Percentiles rank a stretch among this genome's conserved stretches.
Conservation (phyloP, 2,113 vertebrate genomes). For the Ancistrus triradiatus region DNA sequence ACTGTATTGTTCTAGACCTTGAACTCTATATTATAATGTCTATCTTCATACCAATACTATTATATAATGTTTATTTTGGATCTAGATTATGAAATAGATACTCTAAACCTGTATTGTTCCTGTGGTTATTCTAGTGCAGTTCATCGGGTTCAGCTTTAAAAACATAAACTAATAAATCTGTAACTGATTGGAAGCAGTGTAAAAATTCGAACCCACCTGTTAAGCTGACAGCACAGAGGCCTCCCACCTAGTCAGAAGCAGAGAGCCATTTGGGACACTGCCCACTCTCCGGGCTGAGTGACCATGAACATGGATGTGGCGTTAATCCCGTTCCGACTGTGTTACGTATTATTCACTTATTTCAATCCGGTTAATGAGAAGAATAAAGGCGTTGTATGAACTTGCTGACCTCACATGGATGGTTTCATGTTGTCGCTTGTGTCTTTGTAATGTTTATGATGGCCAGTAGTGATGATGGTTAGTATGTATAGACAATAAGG, state of each 20-base stretch:
- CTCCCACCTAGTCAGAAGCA: background rate
- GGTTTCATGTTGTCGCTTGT: background rate
- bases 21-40: too few relatives aligned
- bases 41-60: too few relatives aligned
- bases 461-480: background rate
- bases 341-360: background rate
- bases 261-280: background rate
- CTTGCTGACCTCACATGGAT: background rate
- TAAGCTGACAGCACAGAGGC: background rate
- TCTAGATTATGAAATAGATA: too few relatives aligned
- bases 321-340: background rate
- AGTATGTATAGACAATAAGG: background rate
- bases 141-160: too few relatives aligned
- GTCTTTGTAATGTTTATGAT: background rate
- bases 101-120: too few relatives aligned
- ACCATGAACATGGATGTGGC: background rate
- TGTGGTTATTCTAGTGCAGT: too few relatives aligned
- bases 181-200: background rate
- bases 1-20: too few relatives aligned
- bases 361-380: background rate
- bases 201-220: background rate
- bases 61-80: too few relatives aligned
- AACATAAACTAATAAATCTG: too few relatives aligned
- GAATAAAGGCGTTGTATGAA: background rate
- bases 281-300: background rate